phyloP scores from a whole-genome alignment of 2,113 vertebrate species.

The Connochaetes taurinus region DNA sequence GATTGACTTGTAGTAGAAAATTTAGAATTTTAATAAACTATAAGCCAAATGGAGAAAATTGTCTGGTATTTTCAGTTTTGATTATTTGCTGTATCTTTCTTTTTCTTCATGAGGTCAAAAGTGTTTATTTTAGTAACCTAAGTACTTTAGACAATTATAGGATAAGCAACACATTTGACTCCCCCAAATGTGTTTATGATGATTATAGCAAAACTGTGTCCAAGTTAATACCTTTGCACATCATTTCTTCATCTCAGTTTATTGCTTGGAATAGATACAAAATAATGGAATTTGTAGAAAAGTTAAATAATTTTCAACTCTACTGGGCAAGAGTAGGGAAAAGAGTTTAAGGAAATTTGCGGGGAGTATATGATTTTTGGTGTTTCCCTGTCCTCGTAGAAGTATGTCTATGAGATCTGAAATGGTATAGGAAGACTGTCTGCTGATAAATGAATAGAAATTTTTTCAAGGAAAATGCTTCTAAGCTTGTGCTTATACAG shows the following conservation, averaged over 20 bases:
- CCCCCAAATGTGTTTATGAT: background rate
- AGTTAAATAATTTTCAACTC: background rate
- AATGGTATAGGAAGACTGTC: background rate
- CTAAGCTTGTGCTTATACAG: background rate
- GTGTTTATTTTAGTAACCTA: background rate
- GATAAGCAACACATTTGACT: background rate
- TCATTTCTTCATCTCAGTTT: background rate
- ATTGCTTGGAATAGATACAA: background rate
- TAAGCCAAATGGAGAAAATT: background rate
- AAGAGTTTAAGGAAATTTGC: background rate
- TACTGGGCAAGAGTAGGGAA: background rate
- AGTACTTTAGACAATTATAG: background rate
- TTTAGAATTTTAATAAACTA: slow-evolving; percentile 23
- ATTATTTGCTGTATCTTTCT: background rate
- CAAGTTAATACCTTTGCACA: background rate
- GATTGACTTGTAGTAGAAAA: slow-evolving; percentile 24
- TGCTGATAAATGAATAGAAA: background rate
- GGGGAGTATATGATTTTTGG: background rate
- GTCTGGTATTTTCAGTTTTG: background rate
- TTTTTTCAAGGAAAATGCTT: background rate
- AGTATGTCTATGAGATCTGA: background rate
- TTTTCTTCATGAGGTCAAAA: background rate
- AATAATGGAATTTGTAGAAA: background rate
- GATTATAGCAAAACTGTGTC: background rate
- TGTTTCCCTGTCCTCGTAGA: background rate